Evolutionary conservation across 1,140 invertebrate species (phyloP).

Genomic region (Aphaenogaster rudis): DNA sequence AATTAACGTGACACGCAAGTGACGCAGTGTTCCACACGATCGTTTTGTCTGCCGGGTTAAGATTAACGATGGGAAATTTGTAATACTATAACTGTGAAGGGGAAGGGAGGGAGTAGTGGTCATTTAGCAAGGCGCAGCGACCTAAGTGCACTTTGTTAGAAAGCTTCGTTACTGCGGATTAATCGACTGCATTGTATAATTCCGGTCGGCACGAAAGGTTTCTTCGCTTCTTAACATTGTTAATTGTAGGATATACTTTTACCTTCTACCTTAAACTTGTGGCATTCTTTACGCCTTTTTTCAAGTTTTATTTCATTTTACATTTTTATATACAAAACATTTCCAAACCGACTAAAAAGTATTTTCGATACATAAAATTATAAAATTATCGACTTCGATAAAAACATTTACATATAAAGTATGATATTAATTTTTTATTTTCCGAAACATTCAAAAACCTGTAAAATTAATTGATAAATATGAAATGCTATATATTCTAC

Average conservation of each 20-base stretch:
- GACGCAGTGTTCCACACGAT: slow-evolving; percentile 24
- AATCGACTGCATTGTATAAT: slow-evolving; percentile 59
- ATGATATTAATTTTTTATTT: slow-evolving; percentile 15
- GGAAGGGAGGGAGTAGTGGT: background rate
- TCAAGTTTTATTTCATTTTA: background rate
- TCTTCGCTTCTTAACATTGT: slow-evolving; percentile 34
- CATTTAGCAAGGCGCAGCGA: slow-evolving; percentile 47
- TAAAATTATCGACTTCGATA: background rate
- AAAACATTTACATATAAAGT: background rate
- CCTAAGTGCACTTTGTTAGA: slow-evolving; percentile 58
- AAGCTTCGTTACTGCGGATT: slow-evolving; percentile 56
- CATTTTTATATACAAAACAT: background rate
- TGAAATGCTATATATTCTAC: background rate
- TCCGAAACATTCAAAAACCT: background rate
- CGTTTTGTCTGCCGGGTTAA: slow-evolving; percentile 19
- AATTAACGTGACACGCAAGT: slow-evolving; percentile 47
- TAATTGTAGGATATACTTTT: slow-evolving; percentile 31
- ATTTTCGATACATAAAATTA: background rate
- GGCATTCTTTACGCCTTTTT: background rate
- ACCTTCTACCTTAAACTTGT: background rate
- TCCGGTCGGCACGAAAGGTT: slow-evolving; percentile 37
- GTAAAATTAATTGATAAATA: slow-evolving; percentile 2
- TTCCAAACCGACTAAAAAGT: background rate
- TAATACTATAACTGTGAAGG: slow-evolving; percentile 27
- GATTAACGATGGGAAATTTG: slow-evolving; percentile 57